Evolutionary conservation across 2,888 invertebrate species (phyloP), one percentile per base, ranked within the genome.

Genomic region (Pherbina coryleti): DNA sequence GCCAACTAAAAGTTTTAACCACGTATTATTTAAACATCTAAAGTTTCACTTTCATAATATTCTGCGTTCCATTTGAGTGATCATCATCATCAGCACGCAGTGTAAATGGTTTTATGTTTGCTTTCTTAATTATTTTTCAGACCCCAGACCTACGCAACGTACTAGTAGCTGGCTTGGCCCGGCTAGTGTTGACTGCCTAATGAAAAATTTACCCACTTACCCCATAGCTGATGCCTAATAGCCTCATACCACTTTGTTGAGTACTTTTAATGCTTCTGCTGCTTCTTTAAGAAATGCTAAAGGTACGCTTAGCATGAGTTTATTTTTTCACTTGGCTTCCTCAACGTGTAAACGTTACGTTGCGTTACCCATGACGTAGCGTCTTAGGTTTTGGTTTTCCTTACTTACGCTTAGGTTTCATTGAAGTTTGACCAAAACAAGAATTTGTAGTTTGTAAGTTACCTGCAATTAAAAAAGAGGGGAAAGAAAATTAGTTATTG

Each of bases 11-110:
- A 71, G 70, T 55, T 53, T 28, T 25, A 28, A 31, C 51, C 9
- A 69, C 19, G 37, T 67, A 22, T 67, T 67, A 22, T 37, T 37
- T n/a, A 37, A 67, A 22, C 67, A 37, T 67, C 67, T 67, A 67
- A 28, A 71, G 70, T 71, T 71, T 71, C 70, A 71, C 70, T 71
- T 71, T 71, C 70, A 71, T 55, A 55, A 71, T 66, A 37, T 31
- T 71, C 37, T 55, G 34, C 49, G 76, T 76, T 76, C 28, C 70
- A 62, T 49, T 60, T 76, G 76, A 76, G 76, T 76, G 76, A 76
- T 69, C 55, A 70, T 34, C 76, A 44, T 2, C 76, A 44, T 11
- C 11, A 44, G 44, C 44, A 44, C 44, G 51, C 34, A 34, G 64
- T n/a, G 37, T 22, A 67, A 76, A 76, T 76, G 55, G 57, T 76